Conservation (phyloP, 2,888 invertebrate species). For the Phasia obesa region DNA sequence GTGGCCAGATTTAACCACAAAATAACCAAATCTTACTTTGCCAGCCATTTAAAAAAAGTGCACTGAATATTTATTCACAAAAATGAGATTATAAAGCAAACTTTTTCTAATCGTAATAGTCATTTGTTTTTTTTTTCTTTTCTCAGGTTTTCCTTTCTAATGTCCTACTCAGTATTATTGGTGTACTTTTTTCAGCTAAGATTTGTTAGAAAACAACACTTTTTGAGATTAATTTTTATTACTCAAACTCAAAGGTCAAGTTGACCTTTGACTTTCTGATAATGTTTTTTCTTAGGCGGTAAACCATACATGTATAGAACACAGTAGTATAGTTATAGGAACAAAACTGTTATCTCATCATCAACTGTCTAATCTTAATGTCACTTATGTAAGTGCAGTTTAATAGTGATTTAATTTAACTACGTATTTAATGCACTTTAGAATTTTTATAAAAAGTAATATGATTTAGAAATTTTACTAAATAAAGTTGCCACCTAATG, state of each 20-base stretch:
- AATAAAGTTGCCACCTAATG: too few relatives aligned
- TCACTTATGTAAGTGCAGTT: too few relatives aligned
- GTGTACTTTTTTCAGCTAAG: conserved; percentile 2
- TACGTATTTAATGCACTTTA: too few relatives aligned
- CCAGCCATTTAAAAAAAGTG: neutral
- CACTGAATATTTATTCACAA: neutral
- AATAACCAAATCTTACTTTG: neutral
- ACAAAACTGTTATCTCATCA: conserved; percentile 7
- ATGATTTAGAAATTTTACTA: too few relatives aligned
- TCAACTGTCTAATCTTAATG: too few relatives aligned
- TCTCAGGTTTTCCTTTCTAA: neutral
- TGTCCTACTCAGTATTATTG: neutral
- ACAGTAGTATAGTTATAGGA: conserved; percentile 26
- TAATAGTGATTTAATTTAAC: too few relatives aligned
- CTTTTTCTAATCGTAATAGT: too few relatives aligned
- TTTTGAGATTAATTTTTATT: conserved; percentile 57
- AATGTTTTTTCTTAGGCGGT: neutral
- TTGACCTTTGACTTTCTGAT: conserved; percentile 46
- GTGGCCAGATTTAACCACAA: neutral
- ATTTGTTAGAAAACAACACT: conserved; percentile 15
- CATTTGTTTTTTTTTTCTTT: neutral
- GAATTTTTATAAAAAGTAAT: too few relatives aligned
- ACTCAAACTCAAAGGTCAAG: too few relatives aligned
- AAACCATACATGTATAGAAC: too few relatives aligned
- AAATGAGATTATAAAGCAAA: too few relatives aligned